phyloP scores from a whole-genome alignment of 2,113 vertebrate species.

The Ciconia boyciana region DNA sequence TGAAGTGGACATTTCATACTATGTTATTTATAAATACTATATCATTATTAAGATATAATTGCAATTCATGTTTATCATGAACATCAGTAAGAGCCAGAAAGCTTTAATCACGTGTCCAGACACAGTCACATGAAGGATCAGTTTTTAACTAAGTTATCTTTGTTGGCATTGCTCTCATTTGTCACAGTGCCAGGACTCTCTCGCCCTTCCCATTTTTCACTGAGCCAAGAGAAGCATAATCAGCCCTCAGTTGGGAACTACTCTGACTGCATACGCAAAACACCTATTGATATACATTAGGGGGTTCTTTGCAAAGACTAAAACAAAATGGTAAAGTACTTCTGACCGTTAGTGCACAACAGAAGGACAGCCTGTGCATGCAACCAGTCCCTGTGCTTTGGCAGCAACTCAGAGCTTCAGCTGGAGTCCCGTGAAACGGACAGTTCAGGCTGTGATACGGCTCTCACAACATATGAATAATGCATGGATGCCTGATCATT shows the following conservation, averaged over 20 bases:
- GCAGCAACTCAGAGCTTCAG: not conserved
- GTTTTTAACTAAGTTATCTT: slow-evolving; percentile 24
- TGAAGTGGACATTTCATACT: not conserved
- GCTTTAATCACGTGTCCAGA: not conserved
- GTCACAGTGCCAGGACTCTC: not conserved
- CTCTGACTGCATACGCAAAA: not conserved
- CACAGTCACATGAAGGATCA: not conserved
- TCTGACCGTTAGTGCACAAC: not conserved
- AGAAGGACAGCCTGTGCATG: fast-evolving
- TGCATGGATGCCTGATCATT: fast-evolving
- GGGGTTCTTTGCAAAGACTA: not conserved
- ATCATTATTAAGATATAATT: not conserved
- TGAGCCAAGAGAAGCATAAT: not conserved
- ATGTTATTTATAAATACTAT: not conserved
- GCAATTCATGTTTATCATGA: not conserved
- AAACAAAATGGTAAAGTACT: not conserved
- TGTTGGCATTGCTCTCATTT: not conserved
- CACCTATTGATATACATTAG: not conserved
- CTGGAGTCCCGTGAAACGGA: not conserved
- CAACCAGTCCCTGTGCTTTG: not conserved
- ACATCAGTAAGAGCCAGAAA: not conserved
- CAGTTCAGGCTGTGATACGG: not conserved
- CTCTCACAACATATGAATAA: not conserved
- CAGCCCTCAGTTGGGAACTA: not conserved
- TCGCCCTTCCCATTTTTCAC: not conserved